Conservation (phyloP, 2,888 invertebrate species). For the Nephrotoma appendiculata region DNA sequence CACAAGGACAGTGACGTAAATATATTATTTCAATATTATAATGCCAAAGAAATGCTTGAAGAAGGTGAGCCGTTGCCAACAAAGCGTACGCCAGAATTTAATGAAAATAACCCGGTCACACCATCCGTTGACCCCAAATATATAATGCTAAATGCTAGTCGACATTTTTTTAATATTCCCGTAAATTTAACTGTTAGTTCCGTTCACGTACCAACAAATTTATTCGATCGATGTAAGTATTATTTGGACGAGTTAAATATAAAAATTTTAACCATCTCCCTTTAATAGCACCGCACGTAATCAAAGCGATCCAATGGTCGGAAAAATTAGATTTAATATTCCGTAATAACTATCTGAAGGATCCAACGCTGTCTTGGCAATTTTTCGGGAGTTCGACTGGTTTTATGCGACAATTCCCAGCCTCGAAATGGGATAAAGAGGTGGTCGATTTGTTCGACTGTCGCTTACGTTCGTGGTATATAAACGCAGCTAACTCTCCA, state of each 20-base stretch:
- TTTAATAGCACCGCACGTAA: conserved; percentile 56
- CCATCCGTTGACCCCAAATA: conserved; percentile 42
- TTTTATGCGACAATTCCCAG: conserved; percentile 94
- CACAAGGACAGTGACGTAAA: conserved; percentile 41
- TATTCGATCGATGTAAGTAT: conserved; percentile 69
- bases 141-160: conserved; percentile 49
- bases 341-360: conserved; percentile 68
- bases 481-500: conserved; percentile 93
- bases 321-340: conserved; percentile 82
- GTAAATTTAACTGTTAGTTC: conserved; percentile 70
- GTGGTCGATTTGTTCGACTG: conserved; percentile 91
- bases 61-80: conserved; percentile 37
- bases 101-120: conserved; percentile 42
- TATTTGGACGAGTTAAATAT: conserved; percentile 1
- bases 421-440: conserved; percentile 64
- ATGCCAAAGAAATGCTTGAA: conserved; percentile 53
- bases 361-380: conserved; percentile 90
- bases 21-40: conserved; percentile 48
- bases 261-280: background rate
- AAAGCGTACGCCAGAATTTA: conserved; percentile 35
- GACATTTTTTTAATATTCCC: conserved; percentile 63
- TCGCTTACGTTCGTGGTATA: conserved; percentile 89
- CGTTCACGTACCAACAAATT: conserved; percentile 92
- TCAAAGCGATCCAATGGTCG: conserved; percentile 92
- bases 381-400: conserved; percentile 96